Conservation (phyloP, 2,888 invertebrate species). For the Eretmocerus hayati region DNA sequence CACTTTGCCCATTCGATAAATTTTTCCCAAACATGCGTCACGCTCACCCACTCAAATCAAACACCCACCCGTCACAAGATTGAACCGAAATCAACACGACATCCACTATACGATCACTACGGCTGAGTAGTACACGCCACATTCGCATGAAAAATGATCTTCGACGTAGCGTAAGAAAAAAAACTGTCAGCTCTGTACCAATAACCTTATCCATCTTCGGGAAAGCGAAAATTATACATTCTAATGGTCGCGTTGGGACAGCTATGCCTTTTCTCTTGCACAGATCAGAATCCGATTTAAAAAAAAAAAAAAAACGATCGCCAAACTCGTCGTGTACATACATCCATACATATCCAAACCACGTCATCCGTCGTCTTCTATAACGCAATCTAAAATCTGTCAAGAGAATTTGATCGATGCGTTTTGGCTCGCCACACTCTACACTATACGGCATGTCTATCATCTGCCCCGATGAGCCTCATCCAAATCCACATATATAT, state of each 20-base stretch:
- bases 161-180: neutral
- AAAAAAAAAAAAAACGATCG: conserved; percentile 8
- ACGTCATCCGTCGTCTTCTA: conserved; percentile 23
- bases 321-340: neutral
- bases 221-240: conserved; percentile 16
- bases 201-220: conserved; percentile 1
- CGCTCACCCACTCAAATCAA: too few species aligned
- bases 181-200: neutral
- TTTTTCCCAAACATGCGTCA: too few species aligned
- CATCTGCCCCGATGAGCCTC: too few species aligned
- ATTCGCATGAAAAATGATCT: conserved; percentile 16
- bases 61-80: too few species aligned
- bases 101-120: too few species aligned
- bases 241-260: conserved; percentile 11
- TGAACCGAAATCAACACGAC: too few species aligned
- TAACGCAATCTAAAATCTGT: conserved; percentile 46
- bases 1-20: too few species aligned
- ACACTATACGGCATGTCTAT: too few species aligned
- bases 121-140: too few species aligned
- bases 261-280: neutral
- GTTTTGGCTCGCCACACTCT: conserved; percentile 15
- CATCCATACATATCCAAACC: conserved; percentile 7
- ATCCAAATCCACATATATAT: too few species aligned
- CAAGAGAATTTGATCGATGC: conserved; percentile 44
- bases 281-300: conserved; percentile 10